phyloP scores from a whole-genome alignment of 2,797 vertebrate species.

The Anas capensis region DNA sequence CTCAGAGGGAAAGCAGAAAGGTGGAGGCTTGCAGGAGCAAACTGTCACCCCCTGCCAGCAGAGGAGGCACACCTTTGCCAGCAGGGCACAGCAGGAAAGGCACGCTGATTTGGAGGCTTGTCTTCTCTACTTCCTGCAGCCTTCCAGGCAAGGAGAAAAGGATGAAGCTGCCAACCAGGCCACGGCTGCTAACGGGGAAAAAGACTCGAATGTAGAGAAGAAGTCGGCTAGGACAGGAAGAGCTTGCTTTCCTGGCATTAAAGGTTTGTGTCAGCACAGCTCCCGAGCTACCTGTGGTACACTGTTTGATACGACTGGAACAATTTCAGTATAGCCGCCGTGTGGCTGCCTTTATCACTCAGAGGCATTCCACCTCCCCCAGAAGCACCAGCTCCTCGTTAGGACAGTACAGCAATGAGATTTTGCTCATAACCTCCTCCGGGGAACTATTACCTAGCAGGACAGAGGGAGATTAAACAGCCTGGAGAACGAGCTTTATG shows the following conservation, averaged over 20 bases:
- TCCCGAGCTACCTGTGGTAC: background rate
- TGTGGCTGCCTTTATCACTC: background rate
- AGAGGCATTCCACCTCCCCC: fast-evolving
- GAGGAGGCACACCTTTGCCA: background rate
- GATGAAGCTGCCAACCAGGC: background rate
- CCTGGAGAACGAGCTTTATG: background rate
- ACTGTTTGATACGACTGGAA: background rate
- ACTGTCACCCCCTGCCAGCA: background rate
- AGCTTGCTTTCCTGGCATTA: background rate
- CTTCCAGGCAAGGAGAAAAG: background rate
- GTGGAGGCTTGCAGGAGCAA: background rate
- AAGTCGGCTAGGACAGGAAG: background rate
- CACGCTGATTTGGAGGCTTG: background rate
- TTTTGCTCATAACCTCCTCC: background rate
- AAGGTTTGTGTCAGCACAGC: fast-evolving
- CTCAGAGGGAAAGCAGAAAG: background rate
- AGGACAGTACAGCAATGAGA: background rate
- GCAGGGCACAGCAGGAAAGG: background rate
- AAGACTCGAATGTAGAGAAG: background rate
- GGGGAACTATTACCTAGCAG: background rate
- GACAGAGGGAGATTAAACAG: background rate
- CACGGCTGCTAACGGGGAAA: background rate
- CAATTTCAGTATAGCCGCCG: background rate
- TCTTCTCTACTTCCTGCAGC: conserved; percentile 1
- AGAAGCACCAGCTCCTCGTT: background rate